These are phyloP conservation scores for Scytalopus superciliaris DNA, from an alignment of 2,113 vertebrate genomes.

Conservation along the genomic window DNA sequence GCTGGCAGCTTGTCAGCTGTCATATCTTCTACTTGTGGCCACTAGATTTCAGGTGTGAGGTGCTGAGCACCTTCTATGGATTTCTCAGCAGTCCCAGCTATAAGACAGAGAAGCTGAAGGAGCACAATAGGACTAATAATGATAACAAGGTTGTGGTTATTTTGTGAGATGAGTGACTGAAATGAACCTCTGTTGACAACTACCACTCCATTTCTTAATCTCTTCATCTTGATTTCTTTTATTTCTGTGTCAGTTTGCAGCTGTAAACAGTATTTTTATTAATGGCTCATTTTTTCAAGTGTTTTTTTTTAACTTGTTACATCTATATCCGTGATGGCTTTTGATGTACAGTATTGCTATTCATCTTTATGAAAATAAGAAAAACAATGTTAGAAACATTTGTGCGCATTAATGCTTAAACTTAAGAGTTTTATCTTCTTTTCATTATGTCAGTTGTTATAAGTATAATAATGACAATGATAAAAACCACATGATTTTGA, in stretches of 20 bases:
- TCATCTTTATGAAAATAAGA: background rate
- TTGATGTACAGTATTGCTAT: background rate
- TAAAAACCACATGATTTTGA: background rate
- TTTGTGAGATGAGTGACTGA: background rate
- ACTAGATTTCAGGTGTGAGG: background rate
- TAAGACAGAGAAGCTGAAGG: background rate
- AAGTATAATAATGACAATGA: background rate
- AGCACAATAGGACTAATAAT: background rate
- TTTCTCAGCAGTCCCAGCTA: background rate
- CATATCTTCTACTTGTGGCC: background rate
- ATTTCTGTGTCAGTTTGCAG: slow-evolving; percentile 31
- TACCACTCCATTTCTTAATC: background rate
- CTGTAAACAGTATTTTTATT: slow-evolving; percentile 19
- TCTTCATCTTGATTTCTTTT: background rate
- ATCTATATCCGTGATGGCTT: background rate
- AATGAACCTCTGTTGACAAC: background rate
- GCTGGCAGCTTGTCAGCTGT: background rate
- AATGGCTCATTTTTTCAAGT: background rate
- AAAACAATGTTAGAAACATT: background rate
- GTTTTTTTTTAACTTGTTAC: background rate
- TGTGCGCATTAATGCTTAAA: background rate
- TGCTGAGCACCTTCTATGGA: background rate
- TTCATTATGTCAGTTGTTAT: background rate
- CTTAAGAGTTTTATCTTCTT: background rate
- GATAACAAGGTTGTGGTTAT: background rate